A percentile compares a stretch with the other conserved stretches of the same genome.
These are phyloP conservation scores for Mustelus asterias DNA, from an alignment of 2,113 vertebrate species.

Conservation along the genomic window DNA sequence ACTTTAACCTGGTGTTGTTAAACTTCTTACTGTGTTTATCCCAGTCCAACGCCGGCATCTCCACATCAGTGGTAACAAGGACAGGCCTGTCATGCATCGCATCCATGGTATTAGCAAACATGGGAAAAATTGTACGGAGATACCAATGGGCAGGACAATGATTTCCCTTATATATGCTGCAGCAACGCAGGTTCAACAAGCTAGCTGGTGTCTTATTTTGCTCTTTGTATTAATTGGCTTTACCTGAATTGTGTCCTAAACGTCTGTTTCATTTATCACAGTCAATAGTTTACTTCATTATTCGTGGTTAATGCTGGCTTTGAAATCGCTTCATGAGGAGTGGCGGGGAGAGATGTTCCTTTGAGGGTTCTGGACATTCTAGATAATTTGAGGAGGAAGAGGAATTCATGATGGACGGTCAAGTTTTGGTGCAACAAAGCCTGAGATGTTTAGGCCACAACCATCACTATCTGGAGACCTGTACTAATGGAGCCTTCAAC, in stretches of 20 bases:
- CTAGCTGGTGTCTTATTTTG: background rate
- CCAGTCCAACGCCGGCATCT: no score
- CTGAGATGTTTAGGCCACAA: background rate
- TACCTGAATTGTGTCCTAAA: background rate
- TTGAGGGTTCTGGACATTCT: background rate
- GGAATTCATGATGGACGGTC: background rate
- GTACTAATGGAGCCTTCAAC: background rate
- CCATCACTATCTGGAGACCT: background rate
- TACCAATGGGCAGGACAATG: background rate
- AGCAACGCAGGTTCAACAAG: background rate
- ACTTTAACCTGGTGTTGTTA: no score
- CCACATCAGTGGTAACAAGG: background rate
- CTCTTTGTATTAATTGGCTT: background rate
- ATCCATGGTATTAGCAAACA: background rate
- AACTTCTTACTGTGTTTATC: no score
- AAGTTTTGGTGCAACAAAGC: background rate
- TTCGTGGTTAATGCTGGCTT: background rate
- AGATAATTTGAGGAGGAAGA: background rate
- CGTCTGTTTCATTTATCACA: background rate
- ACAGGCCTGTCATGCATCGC: background rate
- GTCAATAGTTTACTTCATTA: background rate
- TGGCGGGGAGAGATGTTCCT: background rate
- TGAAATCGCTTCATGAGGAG: background rate
- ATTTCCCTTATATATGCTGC: background rate
- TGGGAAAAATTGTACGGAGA: background rate